Conservation (phyloP, 2,113 vertebrate genomes). For the Puma concolor region DNA sequence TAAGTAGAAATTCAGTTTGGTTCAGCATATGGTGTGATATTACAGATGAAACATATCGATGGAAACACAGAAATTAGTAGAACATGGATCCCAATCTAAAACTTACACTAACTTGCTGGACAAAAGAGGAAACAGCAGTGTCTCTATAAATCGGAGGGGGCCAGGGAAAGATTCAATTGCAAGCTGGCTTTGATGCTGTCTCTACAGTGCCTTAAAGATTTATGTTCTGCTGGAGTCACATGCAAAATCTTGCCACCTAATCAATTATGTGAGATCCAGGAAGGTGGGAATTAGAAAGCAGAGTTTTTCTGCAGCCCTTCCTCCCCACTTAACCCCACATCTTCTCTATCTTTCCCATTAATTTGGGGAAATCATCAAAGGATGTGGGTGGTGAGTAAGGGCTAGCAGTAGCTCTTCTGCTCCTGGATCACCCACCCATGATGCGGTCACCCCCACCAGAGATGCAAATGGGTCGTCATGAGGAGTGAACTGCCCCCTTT, state of each 20-base stretch:
- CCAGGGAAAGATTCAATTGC: neutral
- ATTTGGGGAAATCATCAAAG: neutral
- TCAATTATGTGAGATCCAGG: neutral
- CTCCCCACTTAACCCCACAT: neutral
- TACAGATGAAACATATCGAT: neutral
- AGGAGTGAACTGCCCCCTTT: neutral
- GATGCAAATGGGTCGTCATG: fast-evolving
- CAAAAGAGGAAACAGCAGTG: neutral
- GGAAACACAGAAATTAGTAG: neutral
- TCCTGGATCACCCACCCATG: neutral
- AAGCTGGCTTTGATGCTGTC: neutral
- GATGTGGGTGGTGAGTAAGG: neutral
- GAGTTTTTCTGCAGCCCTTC: neutral
- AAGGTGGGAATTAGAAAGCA: neutral
- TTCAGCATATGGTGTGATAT: neutral
- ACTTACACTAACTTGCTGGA: neutral
- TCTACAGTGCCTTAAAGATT: neutral
- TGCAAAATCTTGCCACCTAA: neutral
- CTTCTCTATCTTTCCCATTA: neutral
- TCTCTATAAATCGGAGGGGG: neutral
- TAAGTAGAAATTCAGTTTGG: neutral
- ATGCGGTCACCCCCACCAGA: neutral
- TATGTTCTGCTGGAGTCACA: neutral
- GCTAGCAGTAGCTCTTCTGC: neutral
- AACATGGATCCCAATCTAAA: neutral